A percentile compares a stretch with the other conserved stretches of the same genome.
These are phyloP conservation scores for Drosophila truncata DNA, from an alignment of 1,140 invertebrate genomes.

Conservation along the genomic window DNA sequence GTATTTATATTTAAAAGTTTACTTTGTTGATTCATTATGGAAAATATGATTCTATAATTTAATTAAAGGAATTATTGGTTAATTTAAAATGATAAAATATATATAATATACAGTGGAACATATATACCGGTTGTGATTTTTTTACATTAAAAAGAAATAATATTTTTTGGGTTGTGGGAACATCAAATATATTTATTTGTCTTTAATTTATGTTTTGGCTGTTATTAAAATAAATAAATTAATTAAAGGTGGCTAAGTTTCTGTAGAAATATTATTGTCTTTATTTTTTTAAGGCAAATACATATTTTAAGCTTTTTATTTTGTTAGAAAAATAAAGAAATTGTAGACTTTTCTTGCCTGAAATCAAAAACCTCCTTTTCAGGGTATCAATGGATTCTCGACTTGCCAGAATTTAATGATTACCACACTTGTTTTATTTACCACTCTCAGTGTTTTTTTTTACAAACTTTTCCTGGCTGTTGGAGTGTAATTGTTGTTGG, in stretches of 20 bases:
- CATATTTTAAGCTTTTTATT: neutral
- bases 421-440: constrained; percentile 44
- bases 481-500: constrained; percentile 28
- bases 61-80: neutral
- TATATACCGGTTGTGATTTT: too few relatives aligned
- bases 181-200: neutral
- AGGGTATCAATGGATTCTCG: constrained; percentile 9
- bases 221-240: neutral
- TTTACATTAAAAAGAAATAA: too few relatives aligned
- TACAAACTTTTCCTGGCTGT: constrained; percentile 16
- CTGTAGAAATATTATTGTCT: neutral
- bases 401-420: constrained; percentile 10
- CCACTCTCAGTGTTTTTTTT: constrained; percentile 18
- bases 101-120: too few relatives aligned
- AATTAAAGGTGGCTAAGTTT: neutral
- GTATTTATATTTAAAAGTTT: too few relatives aligned
- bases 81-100: neutral
- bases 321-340: too few relatives aligned
- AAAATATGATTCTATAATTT: neutral
- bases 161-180: neutral
- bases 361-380: neutral
- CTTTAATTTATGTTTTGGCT: neutral
- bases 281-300: neutral
- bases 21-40: too few relatives aligned
- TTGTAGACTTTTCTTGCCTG: too few relatives aligned